Evolutionary conservation across 92 coral and sea anemone genomes (phyloP).

Genomic region (Epizoanthus fatuus): DNA sequence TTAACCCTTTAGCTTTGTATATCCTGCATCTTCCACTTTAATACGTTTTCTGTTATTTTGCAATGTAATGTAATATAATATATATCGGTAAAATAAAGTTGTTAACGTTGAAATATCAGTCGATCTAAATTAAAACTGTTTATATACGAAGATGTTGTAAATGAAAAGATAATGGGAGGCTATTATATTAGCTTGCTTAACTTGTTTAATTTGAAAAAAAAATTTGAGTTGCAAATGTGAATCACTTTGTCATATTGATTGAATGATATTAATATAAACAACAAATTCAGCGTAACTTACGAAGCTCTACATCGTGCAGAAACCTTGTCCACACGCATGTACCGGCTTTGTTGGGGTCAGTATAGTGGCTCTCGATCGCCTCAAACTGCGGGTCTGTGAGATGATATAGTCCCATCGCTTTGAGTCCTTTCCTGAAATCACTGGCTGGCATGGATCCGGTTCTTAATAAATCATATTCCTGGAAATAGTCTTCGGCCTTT

Average conservation of each 20-base stretch:
- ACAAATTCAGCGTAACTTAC: neutral
- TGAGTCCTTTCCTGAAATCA: conserved; percentile 20
- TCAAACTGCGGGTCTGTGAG: conserved; percentile 14
- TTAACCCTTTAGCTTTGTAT: too few species aligned
- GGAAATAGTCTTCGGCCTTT: conserved; percentile 34
- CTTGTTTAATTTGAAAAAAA: too few species aligned
- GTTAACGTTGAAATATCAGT: too few species aligned
- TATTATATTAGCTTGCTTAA: too few species aligned
- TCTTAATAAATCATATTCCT: conserved; percentile 9
- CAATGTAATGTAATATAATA: too few species aligned
- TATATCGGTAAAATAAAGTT: too few species aligned
- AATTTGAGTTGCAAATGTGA: too few species aligned
- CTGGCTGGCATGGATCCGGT: conserved; percentile 12
- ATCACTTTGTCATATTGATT: neutral
- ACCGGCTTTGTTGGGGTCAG: neutral
- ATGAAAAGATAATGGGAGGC: too few species aligned
- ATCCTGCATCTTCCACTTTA: too few species aligned
- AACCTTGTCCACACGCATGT: conserved; percentile 9
- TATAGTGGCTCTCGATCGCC: conserved; percentile 15
- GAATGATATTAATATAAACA: neutral
- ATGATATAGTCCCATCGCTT: conserved; percentile 12
- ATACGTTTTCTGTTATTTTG: too few species aligned
- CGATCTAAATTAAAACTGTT: too few species aligned
- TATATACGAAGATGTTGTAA: too few species aligned
- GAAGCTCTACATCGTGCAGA: conserved; percentile 39